phyloP scores from a whole-genome alignment of 2,888 invertebrate genomes.

The Lycia hirtaria region DNA sequence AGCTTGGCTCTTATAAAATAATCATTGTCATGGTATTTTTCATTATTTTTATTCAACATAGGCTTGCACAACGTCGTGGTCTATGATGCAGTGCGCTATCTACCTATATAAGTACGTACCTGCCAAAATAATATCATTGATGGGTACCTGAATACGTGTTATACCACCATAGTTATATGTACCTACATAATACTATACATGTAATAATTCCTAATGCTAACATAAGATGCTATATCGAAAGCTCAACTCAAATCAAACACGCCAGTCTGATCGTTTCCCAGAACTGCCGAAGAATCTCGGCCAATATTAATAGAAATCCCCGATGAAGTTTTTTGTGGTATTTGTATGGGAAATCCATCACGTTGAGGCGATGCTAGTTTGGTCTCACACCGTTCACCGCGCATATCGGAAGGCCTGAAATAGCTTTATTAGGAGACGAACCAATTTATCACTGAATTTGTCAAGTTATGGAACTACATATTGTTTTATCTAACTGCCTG shows the following conservation, averaged over 20 bases:
- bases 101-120: no score
- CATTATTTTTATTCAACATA: neutral
- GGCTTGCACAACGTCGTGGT: no score
- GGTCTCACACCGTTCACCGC: constrained; percentile 19
- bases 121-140: no score
- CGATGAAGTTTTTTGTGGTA: constrained; percentile 36
- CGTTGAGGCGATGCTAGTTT: constrained; percentile 17
- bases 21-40: no score
- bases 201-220: no score
- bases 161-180: no score
- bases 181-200: no score
- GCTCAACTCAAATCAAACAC: constrained; percentile 20
- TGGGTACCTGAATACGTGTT: no score
- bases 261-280: constrained; percentile 23
- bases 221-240: neutral
- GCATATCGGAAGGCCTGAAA: constrained; percentile 67
- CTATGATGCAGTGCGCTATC: no score
- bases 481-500: neutral
- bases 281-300: constrained; percentile 28
- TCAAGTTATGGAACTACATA: neutral
- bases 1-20: no score
- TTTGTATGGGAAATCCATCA: constrained; percentile 36
- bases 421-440: constrained; percentile 62
- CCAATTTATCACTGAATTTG: neutral
- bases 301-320: constrained; percentile 37